phyloP scores from a whole-genome alignment of 2,113 vertebrate genomes.

The Acinonyx jubatus region DNA sequence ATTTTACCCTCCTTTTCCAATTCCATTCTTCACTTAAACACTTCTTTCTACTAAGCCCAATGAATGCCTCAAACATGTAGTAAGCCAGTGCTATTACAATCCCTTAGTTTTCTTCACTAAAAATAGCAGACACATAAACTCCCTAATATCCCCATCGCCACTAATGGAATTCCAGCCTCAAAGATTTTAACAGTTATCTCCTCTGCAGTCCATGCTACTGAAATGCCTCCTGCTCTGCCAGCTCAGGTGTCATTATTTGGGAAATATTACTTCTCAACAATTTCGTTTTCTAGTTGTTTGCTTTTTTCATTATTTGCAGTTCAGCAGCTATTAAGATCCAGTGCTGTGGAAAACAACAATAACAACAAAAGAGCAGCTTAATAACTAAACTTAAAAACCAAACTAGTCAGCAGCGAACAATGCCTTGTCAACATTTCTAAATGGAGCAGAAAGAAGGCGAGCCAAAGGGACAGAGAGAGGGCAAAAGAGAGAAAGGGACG shows the following conservation, averaged over 20 bases:
- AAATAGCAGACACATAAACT: constrained; percentile 64
- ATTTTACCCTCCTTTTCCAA: not conserved
- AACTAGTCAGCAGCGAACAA: constrained; percentile 69
- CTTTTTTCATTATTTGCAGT: constrained; percentile 67
- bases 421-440: constrained; percentile 76
- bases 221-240: constrained; percentile 30
- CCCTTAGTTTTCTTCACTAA: constrained; percentile 52
- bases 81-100: not conserved
- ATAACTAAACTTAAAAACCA: constrained; percentile 78
- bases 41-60: not conserved
- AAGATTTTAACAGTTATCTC: constrained; percentile 54
- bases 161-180: constrained; percentile 60
- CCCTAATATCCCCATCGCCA: constrained; percentile 36
- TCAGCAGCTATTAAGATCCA: constrained; percentile 67
- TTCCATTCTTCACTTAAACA: constrained; percentile 2
- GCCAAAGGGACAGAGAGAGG: constrained; percentile 60
- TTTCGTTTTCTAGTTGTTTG: constrained; percentile 64
- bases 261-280: constrained; percentile 62
- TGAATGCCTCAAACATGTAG: not conserved
- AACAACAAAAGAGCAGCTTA: constrained; percentile 71
- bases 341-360: constrained; percentile 55
- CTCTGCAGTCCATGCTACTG: not conserved
- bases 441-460: constrained; percentile 70
- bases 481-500: constrained; percentile 21
- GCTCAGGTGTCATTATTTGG: constrained; percentile 52